These are phyloP conservation scores for Scyliorhinus canicula DNA, from an alignment of 2,797 vertebrate species.

Conservation along the genomic window DNA sequence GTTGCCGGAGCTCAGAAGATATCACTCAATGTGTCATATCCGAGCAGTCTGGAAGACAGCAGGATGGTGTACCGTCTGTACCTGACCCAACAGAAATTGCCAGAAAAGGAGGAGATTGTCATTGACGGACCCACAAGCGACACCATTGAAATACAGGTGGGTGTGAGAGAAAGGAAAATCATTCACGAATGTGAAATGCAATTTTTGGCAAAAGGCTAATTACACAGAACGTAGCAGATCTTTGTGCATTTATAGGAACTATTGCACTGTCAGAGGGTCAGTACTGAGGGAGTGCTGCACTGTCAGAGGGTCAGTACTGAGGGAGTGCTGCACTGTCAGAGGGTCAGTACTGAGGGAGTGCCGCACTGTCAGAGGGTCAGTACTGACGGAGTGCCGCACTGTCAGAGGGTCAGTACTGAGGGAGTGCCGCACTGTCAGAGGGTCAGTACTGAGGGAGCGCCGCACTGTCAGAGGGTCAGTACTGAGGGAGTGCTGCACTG, in stretches of 20 bases:
- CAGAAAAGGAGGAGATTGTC: conserved; percentile 70
- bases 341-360: no score
- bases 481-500: neutral
- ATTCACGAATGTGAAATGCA: neutral
- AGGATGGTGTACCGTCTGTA: conserved; percentile 67
- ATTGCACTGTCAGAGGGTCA: no score
- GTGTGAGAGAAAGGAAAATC: neutral
- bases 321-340: no score
- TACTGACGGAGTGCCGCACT: no score
- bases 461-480: no score
- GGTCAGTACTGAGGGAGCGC: no score
- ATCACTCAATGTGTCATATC: conserved; percentile 66
- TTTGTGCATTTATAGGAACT: neutral
- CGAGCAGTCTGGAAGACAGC: conserved; percentile 75
- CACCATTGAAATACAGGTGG: conserved; percentile 77
- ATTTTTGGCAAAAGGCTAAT: neutral
- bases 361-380: no score
- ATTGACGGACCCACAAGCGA: conserved; percentile 67
- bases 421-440: no score
- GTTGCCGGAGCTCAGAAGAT: conserved; percentile 70
- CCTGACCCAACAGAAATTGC: conserved; percentile 72
- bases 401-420: no score
- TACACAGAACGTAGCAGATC: no score
- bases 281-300: neutral
- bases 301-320: neutral